Evolutionary conservation across 64 coral and sea anemone species (phyloP).

Genomic region (Exaiptasia diaphana): DNA sequence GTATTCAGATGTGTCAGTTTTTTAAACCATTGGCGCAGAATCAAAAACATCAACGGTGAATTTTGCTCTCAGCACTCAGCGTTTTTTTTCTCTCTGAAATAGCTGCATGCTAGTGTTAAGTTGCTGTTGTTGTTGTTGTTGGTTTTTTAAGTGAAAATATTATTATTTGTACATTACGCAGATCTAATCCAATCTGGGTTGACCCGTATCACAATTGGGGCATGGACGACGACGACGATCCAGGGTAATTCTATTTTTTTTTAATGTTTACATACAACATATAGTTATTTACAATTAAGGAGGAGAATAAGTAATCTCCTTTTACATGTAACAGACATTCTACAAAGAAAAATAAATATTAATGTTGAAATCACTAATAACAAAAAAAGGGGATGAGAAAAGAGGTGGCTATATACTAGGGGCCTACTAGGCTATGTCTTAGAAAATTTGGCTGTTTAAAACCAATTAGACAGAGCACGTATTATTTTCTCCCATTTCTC

Average conservation of each 20-base stretch:
- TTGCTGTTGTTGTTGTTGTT: too few relatives aligned
- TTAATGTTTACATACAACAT: neutral
- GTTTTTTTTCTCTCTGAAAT: too few relatives aligned
- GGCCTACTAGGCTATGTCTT: too few relatives aligned
- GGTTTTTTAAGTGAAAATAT: too few relatives aligned
- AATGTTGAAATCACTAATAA: neutral
- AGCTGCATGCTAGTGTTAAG: too few relatives aligned
- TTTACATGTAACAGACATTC: neutral
- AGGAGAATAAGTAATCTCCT: neutral
- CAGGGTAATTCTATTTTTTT: neutral
- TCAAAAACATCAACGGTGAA: too few relatives aligned
- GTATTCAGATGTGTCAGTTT: too few relatives aligned
- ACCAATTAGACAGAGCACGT: too few relatives aligned
- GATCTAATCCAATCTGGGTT: slow-evolving; percentile 86
- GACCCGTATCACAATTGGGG: slow-evolving; percentile 92
- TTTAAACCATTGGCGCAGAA: too few relatives aligned
- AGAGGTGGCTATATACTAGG: neutral
- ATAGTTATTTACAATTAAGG: neutral
- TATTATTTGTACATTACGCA: neutral
- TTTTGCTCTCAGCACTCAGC: too few relatives aligned
- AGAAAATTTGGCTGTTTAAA: too few relatives aligned
- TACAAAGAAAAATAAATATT: neutral
- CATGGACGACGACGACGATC: slow-evolving; percentile 62
- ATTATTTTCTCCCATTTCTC: too few relatives aligned
- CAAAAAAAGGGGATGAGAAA: neutral